Percentiles rank a stretch among this genome's conserved stretches.
Conservation (phyloP, 2,888 invertebrate genomes). For the Lasioglossum calceatum region DNA sequence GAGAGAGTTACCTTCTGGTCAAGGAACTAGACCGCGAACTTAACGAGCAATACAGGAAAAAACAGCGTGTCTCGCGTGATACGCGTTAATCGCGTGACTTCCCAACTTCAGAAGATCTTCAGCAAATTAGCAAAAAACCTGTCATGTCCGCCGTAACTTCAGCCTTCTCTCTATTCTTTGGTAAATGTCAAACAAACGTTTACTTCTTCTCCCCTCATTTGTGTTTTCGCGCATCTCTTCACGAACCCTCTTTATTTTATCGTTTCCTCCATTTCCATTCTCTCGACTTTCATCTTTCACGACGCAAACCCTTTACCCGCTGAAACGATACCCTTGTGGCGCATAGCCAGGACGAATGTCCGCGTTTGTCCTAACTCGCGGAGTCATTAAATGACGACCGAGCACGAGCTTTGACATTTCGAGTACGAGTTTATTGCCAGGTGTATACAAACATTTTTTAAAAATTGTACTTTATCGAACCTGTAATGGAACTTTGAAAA, state of each 20-base stretch:
- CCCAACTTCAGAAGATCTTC: conserved; percentile 54
- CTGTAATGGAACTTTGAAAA: too few species aligned
- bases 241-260: conserved; percentile 30
- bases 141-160: conserved; percentile 4
- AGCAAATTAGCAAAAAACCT: conserved; percentile 66
- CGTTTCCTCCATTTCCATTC: conserved; percentile 28
- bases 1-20: neutral
- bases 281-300: conserved; percentile 13
- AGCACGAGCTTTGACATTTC: conserved; percentile 40
- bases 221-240: conserved; percentile 10
- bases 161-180: conserved; percentile 1
- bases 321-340: conserved; percentile 63
- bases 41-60: neutral
- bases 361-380: conserved; percentile 42
- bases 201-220: neutral
- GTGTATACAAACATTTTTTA: too few species aligned
- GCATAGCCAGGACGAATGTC: conserved; percentile 37
- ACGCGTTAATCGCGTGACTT: conserved; percentile 61
- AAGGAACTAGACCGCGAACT: neutral
- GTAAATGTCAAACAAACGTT: conserved; percentile 24
- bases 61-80: conserved; percentile 30
- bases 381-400: conserved; percentile 31
- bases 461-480: too few species aligned
- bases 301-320: conserved; percentile 27
- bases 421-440: neutral